phyloP scores from a whole-genome alignment of 2,888 invertebrate species.

The Cacoxenus indagator region DNA sequence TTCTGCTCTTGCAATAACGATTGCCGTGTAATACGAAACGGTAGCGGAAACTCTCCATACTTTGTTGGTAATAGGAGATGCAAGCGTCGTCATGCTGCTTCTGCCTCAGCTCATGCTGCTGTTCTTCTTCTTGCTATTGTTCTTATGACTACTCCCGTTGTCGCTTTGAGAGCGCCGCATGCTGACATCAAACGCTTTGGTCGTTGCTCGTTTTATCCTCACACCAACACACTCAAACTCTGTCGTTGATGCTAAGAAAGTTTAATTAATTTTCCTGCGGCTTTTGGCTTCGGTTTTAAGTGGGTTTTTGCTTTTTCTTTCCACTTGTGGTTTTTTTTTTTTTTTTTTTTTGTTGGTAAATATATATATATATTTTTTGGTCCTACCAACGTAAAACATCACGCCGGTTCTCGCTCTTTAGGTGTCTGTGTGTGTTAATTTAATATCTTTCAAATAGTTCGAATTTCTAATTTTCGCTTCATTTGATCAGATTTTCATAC shows the following conservation, averaged over 20 bases:
- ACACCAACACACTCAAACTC: conserved; percentile 3
- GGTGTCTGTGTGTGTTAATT: neutral
- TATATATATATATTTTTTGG: neutral
- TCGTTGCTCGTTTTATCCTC: neutral
- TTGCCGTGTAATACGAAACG: conserved; percentile 6
- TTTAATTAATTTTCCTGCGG: conserved; percentile 44
- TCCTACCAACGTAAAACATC: too few relatives aligned
- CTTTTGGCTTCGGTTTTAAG: conserved; percentile 41
- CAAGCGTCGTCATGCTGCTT: neutral
- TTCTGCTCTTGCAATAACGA: neutral
- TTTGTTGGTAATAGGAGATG: conserved; percentile 5
- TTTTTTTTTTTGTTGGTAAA: neutral
- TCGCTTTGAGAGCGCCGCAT: neutral
- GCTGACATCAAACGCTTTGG: neutral
- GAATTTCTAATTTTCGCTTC: conserved; percentile 13
- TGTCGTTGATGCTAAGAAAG: conserved; percentile 33
- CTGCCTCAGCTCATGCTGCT: neutral
- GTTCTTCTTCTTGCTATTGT: too few relatives aligned
- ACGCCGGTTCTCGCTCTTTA: neutral
- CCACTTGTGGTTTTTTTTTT: neutral
- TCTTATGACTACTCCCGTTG: too few relatives aligned
- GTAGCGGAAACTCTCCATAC: conserved; percentile 16
- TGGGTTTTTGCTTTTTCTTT: conserved; percentile 8
- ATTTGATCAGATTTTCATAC: neutral
- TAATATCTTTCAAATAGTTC: conserved; percentile 9